Evolutionary conservation across 2,797 vertebrate species (phyloP), one percentile per base, ranked within the genome.

Genomic region (Sebastes elongatus): DNA sequence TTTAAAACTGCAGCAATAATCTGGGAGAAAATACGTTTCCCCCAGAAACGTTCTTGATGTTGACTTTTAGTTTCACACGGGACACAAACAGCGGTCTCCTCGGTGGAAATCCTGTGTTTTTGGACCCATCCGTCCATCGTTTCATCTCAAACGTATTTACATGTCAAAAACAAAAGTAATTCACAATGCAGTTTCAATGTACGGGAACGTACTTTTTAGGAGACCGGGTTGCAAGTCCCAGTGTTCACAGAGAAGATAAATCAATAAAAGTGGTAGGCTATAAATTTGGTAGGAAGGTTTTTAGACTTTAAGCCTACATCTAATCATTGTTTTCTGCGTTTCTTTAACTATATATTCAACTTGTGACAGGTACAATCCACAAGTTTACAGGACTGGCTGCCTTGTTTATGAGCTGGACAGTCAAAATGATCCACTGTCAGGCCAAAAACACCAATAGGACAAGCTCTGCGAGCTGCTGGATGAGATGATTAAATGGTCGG

Each of bases 401-500:
- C 70, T 55, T 71, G 25, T 83, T 76, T 55, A 72, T 20, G 57
- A 84, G 67, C 11, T 8, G 56, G 53, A 71, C 20, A 25, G 30
- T 81, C 53, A 74, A 71, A 78, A 52, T 5, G 74, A 35, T 74
- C 10, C 46, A 46, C 69, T 60, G 74, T 56, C 59, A 42, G 72
- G 10, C 25, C 33, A 74, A 71, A 75, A n/a, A 76, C 79, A 80
- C 79, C 77, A 84, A 69, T 64, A 72, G 74, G 60, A 55, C 61
- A 4, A 9, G 28, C 42, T 5, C 23, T 53, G 62, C 28, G 2
- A 23, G 74, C 67, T 42, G 78, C 77, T 67, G 82, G 57, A 59
- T 49, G 86, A 78, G 67, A 76, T 80, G 71, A 91, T 89, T 84
- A 77, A 86, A 86, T 60, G 71, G 13, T 60, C 1, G 14, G 22